phyloP scores from a whole-genome alignment of 2,113 vertebrate genomes.

The Pelusios castaneus region DNA sequence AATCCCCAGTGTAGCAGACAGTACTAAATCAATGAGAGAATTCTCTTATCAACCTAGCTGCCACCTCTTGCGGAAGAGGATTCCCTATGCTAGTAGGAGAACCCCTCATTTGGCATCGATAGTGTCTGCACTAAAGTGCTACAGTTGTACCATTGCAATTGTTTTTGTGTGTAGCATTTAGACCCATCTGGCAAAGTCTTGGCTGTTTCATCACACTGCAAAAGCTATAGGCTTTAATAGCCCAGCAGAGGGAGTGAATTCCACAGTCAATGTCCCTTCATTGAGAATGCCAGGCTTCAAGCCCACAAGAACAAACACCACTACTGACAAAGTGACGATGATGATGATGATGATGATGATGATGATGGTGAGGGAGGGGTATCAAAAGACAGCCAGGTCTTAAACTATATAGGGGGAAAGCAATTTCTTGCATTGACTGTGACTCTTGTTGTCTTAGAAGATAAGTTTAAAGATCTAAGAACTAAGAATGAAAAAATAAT shows the following conservation, averaged over 20 bases:
- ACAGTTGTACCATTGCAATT: not conserved
- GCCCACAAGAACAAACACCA: accelerated
- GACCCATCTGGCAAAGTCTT: not conserved
- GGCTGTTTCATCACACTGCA: not conserved
- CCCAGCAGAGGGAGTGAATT: conserved; percentile 62
- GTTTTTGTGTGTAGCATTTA: not conserved
- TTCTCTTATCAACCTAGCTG: not conserved
- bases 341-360: not conserved
- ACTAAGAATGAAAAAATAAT: not conserved
- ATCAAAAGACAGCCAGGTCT: not conserved
- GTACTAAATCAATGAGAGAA: not conserved
- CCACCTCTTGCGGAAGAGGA: not conserved
- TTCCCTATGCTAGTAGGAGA: not conserved
- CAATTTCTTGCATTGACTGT: not conserved
- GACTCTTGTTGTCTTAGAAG: not conserved
- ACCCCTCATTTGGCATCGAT: not conserved
- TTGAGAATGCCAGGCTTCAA: accelerated
- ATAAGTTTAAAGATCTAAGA: not conserved
- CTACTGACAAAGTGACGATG: not conserved
- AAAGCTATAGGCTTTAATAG: not conserved
- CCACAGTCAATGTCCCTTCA: not conserved
- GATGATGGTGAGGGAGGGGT: no score
- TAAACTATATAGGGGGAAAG: not conserved
- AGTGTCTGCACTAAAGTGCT: not conserved
- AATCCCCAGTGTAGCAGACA: not conserved